These are phyloP conservation scores for Botia almorhae DNA, from an alignment of 2,797 vertebrate species.

Conservation along the genomic window DNA sequence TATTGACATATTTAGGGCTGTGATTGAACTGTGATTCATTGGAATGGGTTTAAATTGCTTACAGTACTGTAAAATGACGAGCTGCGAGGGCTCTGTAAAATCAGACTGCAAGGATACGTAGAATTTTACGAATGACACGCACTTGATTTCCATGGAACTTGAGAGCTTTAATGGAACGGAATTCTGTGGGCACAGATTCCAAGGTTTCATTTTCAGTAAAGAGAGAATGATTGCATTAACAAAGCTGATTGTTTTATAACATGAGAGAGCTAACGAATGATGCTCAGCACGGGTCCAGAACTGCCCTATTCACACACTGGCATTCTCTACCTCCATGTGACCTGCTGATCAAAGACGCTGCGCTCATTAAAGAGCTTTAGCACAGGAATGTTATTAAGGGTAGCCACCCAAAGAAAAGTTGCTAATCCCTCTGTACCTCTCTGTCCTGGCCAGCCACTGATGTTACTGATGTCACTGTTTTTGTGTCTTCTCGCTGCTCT, in stretches of 20 bases:
- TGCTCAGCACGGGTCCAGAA: background rate
- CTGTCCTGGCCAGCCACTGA: slow-evolving; percentile 29
- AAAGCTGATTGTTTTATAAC: slow-evolving; percentile 26
- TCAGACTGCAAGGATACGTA: background rate
- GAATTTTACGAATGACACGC: background rate
- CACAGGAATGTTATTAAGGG: slow-evolving; percentile 62
- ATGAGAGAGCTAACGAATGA: background rate
- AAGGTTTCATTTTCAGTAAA: background rate
- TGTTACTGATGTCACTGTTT: slow-evolving; percentile 15
- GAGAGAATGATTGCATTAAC: background rate
- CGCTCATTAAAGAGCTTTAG: slow-evolving; percentile 61
- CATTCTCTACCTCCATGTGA: slow-evolving; percentile 54
- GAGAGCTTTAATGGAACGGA: background rate
- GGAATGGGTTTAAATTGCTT: background rate
- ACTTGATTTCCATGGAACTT: background rate
- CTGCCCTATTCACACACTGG: background rate
- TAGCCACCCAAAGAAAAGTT: slow-evolving; percentile 47
- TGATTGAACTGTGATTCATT: background rate
- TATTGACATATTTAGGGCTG: background rate
- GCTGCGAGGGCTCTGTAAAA: background rate
- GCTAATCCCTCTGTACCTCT: slow-evolving; percentile 63
- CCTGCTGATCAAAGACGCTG: slow-evolving; percentile 55
- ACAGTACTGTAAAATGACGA: background rate
- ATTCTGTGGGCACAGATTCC: background rate
- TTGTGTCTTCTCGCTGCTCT: slow-evolving; percentile 3